Evolutionary conservation across 2,113 vertebrate species (phyloP).

Genomic region (Myiozetetes cayanensis): DNA sequence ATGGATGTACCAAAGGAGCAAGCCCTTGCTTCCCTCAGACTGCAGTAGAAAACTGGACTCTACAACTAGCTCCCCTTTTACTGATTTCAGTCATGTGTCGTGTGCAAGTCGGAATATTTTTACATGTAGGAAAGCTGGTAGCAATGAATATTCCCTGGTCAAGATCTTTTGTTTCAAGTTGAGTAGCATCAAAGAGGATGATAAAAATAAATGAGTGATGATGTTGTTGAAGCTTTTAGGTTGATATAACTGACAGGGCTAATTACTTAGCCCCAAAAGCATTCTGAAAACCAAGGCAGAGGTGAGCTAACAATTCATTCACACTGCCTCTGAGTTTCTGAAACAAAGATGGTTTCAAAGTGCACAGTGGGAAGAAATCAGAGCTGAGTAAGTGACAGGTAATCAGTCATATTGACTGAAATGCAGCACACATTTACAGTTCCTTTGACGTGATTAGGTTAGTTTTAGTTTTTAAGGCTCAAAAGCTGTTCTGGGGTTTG

Average conservation of each 20-base stretch:
- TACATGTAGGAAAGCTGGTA: background rate
- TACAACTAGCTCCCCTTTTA: background rate
- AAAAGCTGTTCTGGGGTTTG: background rate
- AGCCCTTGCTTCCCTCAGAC: background rate
- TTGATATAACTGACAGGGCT: background rate
- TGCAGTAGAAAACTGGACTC: background rate
- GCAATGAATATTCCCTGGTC: background rate
- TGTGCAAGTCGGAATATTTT: fast-evolving
- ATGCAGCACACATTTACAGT: background rate
- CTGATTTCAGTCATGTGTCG: background rate
- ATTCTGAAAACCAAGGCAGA: background rate
- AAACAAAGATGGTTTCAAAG: background rate
- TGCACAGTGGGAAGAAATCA: fast-evolving
- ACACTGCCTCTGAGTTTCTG: background rate
- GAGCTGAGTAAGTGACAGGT: slow-evolving; percentile 8
- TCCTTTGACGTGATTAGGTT: background rate
- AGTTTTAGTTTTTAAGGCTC: background rate
- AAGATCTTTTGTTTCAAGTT: background rate
- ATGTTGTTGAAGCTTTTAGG: background rate
- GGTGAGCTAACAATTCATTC: background rate
- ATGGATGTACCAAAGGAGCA: background rate
- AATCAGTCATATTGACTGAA: slow-evolving; percentile 50
- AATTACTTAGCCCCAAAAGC: background rate
- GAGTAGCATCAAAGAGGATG: background rate
- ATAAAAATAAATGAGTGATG: background rate